A percentile compares a stretch with the other conserved stretches of the same genome.
Evolutionary conservation across 2,797 vertebrate genomes (phyloP).

Genomic region (Molossus alvarezi): DNA sequence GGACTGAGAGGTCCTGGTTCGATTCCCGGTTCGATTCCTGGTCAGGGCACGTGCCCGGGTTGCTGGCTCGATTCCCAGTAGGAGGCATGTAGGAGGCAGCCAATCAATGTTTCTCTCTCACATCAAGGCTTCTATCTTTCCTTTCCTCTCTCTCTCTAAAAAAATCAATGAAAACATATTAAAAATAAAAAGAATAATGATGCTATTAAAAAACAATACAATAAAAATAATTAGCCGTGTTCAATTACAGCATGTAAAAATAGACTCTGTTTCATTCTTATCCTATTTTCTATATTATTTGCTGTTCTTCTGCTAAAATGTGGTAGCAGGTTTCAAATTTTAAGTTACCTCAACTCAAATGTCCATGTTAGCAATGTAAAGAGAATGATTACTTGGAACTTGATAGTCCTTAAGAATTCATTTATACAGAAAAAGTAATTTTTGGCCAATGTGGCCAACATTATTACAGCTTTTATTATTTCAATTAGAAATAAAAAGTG

Average conservation of each 20-base stretch:
- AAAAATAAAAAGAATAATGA: no score
- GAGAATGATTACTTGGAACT: conserved; percentile 45
- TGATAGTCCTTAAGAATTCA: background rate
- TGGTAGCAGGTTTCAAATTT: conserved; percentile 38
- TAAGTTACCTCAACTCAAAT: background rate
- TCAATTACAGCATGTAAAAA: conserved; percentile 37
- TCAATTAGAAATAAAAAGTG: conserved; percentile 8
- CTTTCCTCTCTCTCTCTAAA: no score
- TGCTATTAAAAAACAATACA: conserved; percentile 6
- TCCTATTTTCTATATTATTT: conserved; percentile 23
- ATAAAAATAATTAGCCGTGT: conserved; percentile 31
- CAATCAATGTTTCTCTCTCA: no score
- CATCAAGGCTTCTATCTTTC: no score
- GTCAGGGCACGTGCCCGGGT: no score
- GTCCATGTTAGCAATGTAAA: background rate
- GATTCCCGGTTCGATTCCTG: no score
- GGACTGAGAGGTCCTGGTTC: no score
- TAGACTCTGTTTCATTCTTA: background rate
- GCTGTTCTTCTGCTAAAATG: conserved; percentile 31
- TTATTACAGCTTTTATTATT: conserved; percentile 50
- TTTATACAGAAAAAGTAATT: conserved; percentile 28
- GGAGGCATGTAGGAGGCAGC: no score
- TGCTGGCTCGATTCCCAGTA: no score
- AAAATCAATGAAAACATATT: no score
- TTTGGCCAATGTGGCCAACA: background rate